Percentiles rank a stretch among this genome's conserved stretches.
Conservation (phyloP, 1,140 invertebrate species). For the Brachionus calyciflorus region DNA sequence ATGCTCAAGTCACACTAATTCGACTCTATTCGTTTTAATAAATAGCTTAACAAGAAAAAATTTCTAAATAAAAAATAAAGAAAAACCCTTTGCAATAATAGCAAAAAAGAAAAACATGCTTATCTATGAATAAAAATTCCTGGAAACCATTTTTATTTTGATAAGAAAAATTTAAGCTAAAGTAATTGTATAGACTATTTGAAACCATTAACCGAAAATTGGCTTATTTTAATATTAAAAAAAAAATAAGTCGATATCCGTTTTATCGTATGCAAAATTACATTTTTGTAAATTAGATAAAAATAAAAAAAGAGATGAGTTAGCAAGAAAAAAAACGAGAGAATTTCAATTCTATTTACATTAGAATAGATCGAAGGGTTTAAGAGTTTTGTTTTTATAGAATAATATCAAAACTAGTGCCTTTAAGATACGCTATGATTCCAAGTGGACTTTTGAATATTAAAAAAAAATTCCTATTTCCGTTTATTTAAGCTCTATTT, state of each 20-base stretch:
- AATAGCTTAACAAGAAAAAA: too few species aligned
- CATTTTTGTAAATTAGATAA: constrained; percentile 34
- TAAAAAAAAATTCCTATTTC: constrained; percentile 21
- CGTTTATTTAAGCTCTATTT: neutral
- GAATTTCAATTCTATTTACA: constrained; percentile 14
- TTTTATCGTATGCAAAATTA: constrained; percentile 19
- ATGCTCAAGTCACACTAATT: too few species aligned
- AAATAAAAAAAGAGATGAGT: too few species aligned
- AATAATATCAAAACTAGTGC: constrained; percentile 12
- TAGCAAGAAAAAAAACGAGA: too few species aligned
- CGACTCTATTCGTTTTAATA: too few species aligned
- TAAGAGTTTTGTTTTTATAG: neutral
- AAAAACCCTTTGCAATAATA: neutral
- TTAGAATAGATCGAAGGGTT: neutral
- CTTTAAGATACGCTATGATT: neutral
- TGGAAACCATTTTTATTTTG: constrained; percentile 19
- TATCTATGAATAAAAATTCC: constrained; percentile 31
- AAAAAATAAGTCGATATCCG: neutral
- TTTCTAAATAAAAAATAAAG: neutral
- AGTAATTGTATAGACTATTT: constrained; percentile 10
- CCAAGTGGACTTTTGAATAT: constrained; percentile 24
- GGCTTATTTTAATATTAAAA: neutral
- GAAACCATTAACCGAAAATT: constrained; percentile 35
- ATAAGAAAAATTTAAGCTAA: constrained; percentile 35
- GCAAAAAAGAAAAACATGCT: neutral